These are phyloP conservation scores for Hyperoodon ampullatus DNA, from an alignment of 2,113 vertebrate species.

Conservation along the genomic window DNA sequence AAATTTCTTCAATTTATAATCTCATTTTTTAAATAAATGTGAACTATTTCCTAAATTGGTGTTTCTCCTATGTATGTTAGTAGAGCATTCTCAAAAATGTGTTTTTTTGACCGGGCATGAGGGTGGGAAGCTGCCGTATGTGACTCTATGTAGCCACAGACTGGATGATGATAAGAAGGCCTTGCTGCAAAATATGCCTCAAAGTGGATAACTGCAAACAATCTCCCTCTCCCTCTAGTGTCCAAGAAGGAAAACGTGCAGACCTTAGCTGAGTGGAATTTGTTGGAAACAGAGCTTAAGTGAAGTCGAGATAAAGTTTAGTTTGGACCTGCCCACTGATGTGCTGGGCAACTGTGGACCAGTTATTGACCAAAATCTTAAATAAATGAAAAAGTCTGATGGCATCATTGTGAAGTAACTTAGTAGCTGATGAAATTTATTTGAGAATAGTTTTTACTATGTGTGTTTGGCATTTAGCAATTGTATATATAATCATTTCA, in stretches of 20 bases:
- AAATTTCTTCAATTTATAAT: not conserved
- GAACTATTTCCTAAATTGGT: not conserved
- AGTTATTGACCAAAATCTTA: not conserved
- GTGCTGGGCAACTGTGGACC: fast-evolving
- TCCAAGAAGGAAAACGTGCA: slow-evolving; percentile 41
- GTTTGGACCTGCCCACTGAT: not conserved
- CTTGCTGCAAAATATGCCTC: not conserved
- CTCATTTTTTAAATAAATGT: slow-evolving; percentile 11
- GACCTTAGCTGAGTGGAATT: not conserved
- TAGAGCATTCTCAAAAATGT: not conserved
- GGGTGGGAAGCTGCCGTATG: not conserved
- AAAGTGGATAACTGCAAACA: slow-evolving; percentile 6
- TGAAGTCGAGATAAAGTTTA: not conserved
- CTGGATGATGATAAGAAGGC: not conserved
- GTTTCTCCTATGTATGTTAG: not conserved
- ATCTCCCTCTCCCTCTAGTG: slow-evolving; percentile 75
- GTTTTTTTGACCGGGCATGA: not conserved
- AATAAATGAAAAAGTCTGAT: not conserved
- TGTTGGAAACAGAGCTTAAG: not conserved
- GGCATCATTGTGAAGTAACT: not conserved
- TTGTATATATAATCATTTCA: not conserved
- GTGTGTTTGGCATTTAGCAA: not conserved
- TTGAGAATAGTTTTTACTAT: not conserved
- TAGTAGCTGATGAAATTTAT: not conserved
- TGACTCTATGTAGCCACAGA: fast-evolving